Percentiles rank a stretch among this genome's conserved stretches.
Conservation (phyloP, 2,888 invertebrate species). For the Caenorhabditis plicata region DNA sequence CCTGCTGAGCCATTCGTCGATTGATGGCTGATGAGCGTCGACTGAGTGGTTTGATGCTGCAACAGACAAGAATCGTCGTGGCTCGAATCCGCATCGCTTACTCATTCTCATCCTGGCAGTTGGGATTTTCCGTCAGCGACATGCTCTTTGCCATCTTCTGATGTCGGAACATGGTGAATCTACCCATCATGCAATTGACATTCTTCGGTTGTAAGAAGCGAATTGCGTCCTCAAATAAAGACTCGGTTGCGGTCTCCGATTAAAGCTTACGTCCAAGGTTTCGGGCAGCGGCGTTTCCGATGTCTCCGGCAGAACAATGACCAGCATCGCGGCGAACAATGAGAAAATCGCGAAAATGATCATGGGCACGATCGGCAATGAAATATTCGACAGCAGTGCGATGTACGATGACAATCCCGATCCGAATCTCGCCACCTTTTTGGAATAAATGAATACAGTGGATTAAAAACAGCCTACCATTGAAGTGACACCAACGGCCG, state of each 20-base stretch:
- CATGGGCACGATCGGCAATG: constrained; percentile 65
- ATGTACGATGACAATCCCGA: constrained; percentile 64
- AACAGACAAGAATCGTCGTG: neutral
- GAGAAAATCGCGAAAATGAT: constrained; percentile 65
- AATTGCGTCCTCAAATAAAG: constrained; percentile 24
- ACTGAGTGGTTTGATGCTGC: constrained; percentile 24
- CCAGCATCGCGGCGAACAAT: constrained; percentile 62
- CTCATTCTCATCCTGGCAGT: constrained; percentile 7
- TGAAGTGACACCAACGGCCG: constrained; percentile 57
- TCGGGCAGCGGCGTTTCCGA: constrained; percentile 64
- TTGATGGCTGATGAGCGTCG: constrained; percentile 31
- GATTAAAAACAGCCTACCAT: too few species aligned
- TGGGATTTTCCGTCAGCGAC: constrained; percentile 31
- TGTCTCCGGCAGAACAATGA: constrained; percentile 64
- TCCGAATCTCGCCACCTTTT: constrained; percentile 64
- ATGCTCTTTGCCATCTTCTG: constrained; percentile 33
- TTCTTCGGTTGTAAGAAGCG: constrained; percentile 29
- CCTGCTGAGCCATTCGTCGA: constrained; percentile 25
- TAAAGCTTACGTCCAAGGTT: constrained; percentile 48
- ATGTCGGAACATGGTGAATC: constrained; percentile 21
- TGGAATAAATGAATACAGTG: too few species aligned
- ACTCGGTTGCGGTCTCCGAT: neutral
- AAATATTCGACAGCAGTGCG: constrained; percentile 63
- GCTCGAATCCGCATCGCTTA: constrained; percentile 2
- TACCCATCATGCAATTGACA: constrained; percentile 32